Evolutionary conservation across 2,888 invertebrate genomes (phyloP).

Genomic region (Caenorhabditis zanzibari): DNA sequence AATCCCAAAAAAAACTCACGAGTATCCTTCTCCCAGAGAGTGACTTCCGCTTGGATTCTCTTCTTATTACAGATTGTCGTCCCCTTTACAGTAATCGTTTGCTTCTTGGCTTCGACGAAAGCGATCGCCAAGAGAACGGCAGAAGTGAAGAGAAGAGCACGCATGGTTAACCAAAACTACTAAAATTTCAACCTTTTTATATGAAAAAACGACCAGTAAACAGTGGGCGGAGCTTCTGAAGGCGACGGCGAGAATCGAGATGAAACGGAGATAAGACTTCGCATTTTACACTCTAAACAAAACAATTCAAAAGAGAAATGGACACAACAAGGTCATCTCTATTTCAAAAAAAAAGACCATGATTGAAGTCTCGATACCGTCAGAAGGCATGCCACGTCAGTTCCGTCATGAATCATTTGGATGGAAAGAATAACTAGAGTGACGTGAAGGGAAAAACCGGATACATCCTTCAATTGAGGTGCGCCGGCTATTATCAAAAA

Average conservation of each 20-base stretch:
- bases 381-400: constrained; percentile 46
- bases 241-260: constrained; percentile 2
- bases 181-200: constrained; percentile 10
- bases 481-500: constrained; percentile 37
- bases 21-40: constrained; percentile 63
- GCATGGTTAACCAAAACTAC: constrained; percentile 31
- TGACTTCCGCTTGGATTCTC: constrained; percentile 58
- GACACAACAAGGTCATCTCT: constrained; percentile 50
- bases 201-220: neutral
- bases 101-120: constrained; percentile 62
- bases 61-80: constrained; percentile 66
- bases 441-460: constrained; percentile 39
- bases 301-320: constrained; percentile 20
- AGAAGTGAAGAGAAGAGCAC: constrained; percentile 51
- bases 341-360: constrained; percentile 7
- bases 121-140: constrained; percentile 41
- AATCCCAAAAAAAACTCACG: constrained; percentile 43
- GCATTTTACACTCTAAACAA: constrained; percentile 58
- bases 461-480: neutral
- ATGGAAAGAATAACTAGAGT: constrained; percentile 13
- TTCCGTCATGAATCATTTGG: constrained; percentile 41
- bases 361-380: constrained; percentile 27
- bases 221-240: constrained; percentile 30
- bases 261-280: constrained; percentile 13
- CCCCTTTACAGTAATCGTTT: constrained; percentile 65